Conservation (phyloP, 2,113 vertebrate species). For the Cyprinus carpio region DNA sequence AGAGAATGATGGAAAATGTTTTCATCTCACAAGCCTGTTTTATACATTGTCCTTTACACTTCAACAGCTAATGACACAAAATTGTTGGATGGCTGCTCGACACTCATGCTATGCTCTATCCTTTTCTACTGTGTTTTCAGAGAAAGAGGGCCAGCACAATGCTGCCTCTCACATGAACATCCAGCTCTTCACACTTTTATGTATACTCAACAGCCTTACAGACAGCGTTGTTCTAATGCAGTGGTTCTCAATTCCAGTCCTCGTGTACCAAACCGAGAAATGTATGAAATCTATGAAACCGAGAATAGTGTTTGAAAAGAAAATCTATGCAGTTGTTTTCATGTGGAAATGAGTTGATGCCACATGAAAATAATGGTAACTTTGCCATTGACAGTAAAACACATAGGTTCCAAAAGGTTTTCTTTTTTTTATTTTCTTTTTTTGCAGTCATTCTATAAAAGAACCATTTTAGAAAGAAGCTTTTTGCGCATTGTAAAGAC, state of each 20-base stretch:
- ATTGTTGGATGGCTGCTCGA: background rate
- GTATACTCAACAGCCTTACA: no score
- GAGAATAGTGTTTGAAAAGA: background rate
- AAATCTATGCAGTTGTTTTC: background rate
- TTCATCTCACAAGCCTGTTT: slow-evolving; percentile 7
- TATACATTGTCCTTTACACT: background rate
- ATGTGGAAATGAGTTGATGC: background rate
- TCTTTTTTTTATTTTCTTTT: background rate
- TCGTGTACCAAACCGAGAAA: no score
- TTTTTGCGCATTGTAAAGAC: background rate
- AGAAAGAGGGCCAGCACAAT: background rate
- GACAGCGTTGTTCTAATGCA: background rate
- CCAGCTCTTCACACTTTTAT: background rate
- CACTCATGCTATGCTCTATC: background rate
- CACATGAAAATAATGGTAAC: background rate
- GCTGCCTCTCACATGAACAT: background rate
- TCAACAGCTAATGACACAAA: background rate
- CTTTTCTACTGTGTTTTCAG: slow-evolving; percentile 7
- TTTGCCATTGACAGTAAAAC: background rate
- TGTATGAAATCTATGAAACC: no score
- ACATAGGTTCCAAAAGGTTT: background rate
- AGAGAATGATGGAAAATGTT: background rate
- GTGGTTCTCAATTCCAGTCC: no score
- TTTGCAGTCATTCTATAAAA: background rate
- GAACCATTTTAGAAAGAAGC: background rate